These are phyloP conservation scores for Cyclina sinensis DNA, from an alignment of 1,140 invertebrate species.

Conservation along the genomic window DNA sequence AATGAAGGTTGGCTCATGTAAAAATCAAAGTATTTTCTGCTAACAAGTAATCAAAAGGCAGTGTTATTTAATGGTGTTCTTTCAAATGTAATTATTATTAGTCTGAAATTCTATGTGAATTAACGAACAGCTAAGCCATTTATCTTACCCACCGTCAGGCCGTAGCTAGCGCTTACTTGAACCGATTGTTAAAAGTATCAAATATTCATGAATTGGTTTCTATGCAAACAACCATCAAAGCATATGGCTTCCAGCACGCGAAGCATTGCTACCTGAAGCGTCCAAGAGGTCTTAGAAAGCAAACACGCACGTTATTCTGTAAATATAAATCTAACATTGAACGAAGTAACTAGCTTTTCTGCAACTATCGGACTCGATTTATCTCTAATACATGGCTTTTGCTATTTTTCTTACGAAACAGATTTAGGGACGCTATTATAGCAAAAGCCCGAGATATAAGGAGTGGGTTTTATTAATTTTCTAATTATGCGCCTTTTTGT, in stretches of 20 bases:
- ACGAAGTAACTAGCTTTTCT: not conserved
- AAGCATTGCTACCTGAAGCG: slow-evolving; percentile 9
- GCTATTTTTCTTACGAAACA: not conserved
- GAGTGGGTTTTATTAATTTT: slow-evolving; percentile 8
- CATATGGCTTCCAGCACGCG: not conserved
- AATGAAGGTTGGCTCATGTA: no score
- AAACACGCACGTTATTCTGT: not conserved
- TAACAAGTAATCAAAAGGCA: no score
- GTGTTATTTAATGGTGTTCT: no score
- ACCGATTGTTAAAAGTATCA: not conserved
- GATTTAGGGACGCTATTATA: not conserved
- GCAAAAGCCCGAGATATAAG: not conserved
- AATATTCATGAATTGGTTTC: slow-evolving; percentile 25
- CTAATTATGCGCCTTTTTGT: slow-evolving; percentile 20
- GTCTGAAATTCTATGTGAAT: no score
- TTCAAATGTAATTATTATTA: no score
- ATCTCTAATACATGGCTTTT: not conserved
- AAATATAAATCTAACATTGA: not conserved
- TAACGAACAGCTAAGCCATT: no score
- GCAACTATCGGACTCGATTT: not conserved
- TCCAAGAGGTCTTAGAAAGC: not conserved
- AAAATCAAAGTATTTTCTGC: no score
- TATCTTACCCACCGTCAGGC: no score
- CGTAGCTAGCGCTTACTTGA: no score
- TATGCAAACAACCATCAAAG: not conserved